Evolutionary conservation across 2,888 invertebrate genomes (phyloP), one percentile per base, ranked within the genome.

Genomic region (Papilio demoleus): DNA sequence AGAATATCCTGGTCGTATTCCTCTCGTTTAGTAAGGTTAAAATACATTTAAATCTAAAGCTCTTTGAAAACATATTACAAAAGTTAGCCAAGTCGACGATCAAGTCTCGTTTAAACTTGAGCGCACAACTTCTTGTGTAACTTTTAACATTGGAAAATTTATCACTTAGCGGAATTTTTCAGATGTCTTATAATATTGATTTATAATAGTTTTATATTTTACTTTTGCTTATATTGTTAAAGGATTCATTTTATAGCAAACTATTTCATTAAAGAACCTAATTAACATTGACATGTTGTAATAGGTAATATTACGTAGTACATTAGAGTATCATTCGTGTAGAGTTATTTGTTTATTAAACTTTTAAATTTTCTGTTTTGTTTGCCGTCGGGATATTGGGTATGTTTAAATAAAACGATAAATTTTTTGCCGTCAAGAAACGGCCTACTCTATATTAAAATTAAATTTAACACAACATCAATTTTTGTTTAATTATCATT

Each of bases 81-180:
- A 61, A 61, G 60, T 61, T 61, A 27, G 8, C 50, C 11, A 4
- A 2, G 17, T n/a, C 40, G 42, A 27, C 60, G 40, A 40, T 61
- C 40, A 27, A 42, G 40, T 42, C 24, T 61, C 40, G 24, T 24
- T 40, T 61, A 61, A 61, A 61, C 60, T 61, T 42, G 22, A 60
- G 38, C n/a, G 14, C 40, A 40, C 50, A n/a, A 53, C 50, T 24
- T 50, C 24, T 53, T 14, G 24, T 50, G 22, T 53, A 53, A 27
- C 50, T 27, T 53, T 53, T 24, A 53, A 53, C 19, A n/a, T 53
- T n/a, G 27, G 24, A 53, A 27, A 53, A 53, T 42, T 42, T 42
- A 47, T 47, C 22, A 8, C 8, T 22, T 24, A n/a, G 27, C n/a
- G 12, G 4, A 14, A 14, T 50, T 24, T 47, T 12, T 50, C 8